phyloP scores from a whole-genome alignment of 2,888 invertebrate species.

The Macrosoma leucophasiata region DNA sequence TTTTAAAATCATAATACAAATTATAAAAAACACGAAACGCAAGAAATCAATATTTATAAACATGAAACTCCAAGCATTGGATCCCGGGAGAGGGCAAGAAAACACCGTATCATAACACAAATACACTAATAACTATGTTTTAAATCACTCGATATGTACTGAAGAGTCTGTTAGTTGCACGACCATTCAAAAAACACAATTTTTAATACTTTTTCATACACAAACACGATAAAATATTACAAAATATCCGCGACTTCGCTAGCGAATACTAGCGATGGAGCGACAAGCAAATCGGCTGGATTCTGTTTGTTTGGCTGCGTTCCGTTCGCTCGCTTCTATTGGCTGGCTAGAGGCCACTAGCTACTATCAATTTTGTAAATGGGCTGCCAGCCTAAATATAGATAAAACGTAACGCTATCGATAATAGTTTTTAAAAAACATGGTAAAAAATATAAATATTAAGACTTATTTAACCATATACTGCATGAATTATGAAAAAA shows the following conservation, averaged over 20 bases:
- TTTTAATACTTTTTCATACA: constrained; percentile 50
- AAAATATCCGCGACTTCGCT: constrained; percentile 29
- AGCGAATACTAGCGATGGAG: constrained; percentile 31
- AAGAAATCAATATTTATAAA: constrained; percentile 75
- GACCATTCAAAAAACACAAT: constrained; percentile 29
- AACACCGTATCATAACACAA: constrained; percentile 33
- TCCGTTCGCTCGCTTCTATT: too few species aligned
- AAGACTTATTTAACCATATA: too few species aligned
- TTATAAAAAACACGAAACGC: constrained; percentile 42
- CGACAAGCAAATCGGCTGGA: constrained; percentile 36
- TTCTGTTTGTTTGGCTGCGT: constrained; percentile 45
- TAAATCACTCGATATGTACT: constrained; percentile 9
- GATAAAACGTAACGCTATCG: too few species aligned
- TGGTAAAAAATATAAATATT: too few species aligned
- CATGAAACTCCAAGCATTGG: constrained; percentile 60
- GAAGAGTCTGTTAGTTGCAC: not conserved
- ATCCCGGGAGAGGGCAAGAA: constrained; percentile 33
- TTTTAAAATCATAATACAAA: constrained; percentile 39
- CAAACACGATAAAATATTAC: constrained; percentile 30
- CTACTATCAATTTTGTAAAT: too few species aligned
- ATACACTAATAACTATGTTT: constrained; percentile 28
- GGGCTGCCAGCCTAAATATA: too few species aligned
- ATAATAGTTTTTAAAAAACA: too few species aligned
- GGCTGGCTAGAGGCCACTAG: too few species aligned
- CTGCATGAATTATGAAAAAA: too few species aligned